phyloP scores from a whole-genome alignment of 2,113 vertebrate genomes.

The Tyrannus savana region DNA sequence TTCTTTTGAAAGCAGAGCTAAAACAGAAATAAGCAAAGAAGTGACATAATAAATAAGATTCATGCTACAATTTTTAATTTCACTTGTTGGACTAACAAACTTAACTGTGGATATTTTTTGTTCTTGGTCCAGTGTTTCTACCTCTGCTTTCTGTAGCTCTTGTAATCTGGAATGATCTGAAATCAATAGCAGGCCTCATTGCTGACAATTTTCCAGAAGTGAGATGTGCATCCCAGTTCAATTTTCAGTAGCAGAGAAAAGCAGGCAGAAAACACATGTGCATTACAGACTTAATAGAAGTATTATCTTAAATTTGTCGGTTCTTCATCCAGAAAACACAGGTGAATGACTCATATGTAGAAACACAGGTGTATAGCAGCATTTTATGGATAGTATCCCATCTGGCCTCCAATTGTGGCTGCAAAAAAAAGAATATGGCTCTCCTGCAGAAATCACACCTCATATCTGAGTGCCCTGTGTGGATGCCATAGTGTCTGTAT shows the following conservation, averaged over 20 bases:
- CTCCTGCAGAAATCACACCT: not conserved
- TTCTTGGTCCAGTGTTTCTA: not conserved
- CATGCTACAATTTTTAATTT: not conserved
- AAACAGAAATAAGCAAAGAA: not conserved
- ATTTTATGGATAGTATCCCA: not conserved
- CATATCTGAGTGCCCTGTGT: rapidly evolving
- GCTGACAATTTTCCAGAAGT: not conserved
- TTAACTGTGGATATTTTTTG: not conserved
- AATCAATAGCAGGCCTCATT: not conserved
- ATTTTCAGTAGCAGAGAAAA: not conserved
- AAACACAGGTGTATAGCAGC: not conserved
- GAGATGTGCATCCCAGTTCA: not conserved
- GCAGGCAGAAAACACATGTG: not conserved
- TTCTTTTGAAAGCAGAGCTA: not conserved
- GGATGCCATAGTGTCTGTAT: rapidly evolving
- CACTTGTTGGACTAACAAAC: not conserved
- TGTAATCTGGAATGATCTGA: not conserved
- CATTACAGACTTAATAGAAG: not conserved
- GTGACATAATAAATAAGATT: not conserved
- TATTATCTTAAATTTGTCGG: not conserved
- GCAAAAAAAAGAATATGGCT: not conserved
- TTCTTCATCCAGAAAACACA: not conserved
- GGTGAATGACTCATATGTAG: not conserved
- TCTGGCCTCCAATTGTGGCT: not conserved
- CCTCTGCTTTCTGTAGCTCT: not conserved